phyloP scores from a whole-genome alignment of 2,113 vertebrate species.

The Pseudonaja textilis region DNA sequence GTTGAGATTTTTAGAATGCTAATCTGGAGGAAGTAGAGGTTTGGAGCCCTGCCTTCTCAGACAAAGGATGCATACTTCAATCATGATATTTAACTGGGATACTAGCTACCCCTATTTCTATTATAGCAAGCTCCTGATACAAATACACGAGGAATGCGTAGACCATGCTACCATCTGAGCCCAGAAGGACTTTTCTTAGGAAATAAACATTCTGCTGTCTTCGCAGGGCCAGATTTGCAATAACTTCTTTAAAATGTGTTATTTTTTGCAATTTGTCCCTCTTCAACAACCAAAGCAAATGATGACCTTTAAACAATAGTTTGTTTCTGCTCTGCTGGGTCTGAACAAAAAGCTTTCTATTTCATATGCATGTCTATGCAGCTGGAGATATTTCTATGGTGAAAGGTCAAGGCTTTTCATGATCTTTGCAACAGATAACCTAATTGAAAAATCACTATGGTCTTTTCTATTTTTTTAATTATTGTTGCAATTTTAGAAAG shows the following conservation, averaged over 20 bases:
- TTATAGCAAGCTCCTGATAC: not conserved
- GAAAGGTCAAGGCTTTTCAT: conserved; percentile 41
- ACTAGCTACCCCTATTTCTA: not conserved
- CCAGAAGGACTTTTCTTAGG: not conserved
- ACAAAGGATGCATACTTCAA: not conserved
- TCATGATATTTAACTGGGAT: not conserved
- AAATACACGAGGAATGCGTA: not conserved
- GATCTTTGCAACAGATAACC: conserved; percentile 39
- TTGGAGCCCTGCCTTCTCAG: not conserved
- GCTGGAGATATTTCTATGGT: conserved; percentile 35
- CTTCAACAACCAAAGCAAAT: conserved; percentile 27
- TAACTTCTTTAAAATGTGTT: conserved; percentile 35
- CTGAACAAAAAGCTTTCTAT: conserved; percentile 60
- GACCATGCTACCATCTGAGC: not conserved
- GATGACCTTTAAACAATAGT: conserved; percentile 53
- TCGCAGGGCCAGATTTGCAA: conserved; percentile 48
- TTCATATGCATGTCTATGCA: conserved; percentile 37
- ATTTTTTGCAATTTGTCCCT: conserved; percentile 49
- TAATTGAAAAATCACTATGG: conserved; percentile 36
- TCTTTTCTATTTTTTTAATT: not conserved
- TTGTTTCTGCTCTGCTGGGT: conserved; percentile 55
- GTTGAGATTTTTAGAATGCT: not conserved
- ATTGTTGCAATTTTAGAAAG: conserved; percentile 26
- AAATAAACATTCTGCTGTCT: conserved; percentile 43
- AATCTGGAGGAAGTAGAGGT: not conserved